Evolutionary conservation across 2,797 vertebrate species (phyloP), one percentile per base, ranked within the genome.

Genomic region (Helicolenus hilgendorfi): DNA sequence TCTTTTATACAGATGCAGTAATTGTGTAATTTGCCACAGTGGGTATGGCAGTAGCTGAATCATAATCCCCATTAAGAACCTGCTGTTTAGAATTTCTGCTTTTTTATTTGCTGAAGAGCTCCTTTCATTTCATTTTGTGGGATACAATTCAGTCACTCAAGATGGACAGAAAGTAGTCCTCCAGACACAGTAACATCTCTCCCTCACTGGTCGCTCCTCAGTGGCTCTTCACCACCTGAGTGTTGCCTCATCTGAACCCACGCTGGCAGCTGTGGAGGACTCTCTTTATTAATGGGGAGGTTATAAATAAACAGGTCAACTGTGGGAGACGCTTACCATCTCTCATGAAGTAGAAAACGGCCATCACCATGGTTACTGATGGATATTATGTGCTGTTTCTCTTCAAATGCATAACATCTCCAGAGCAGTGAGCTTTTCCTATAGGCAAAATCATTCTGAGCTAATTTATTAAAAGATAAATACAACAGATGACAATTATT

Each of bases 231-330:
- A 72, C 27, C 63, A 20, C 38, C 56, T 4, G 41, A 53, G 15
- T 20, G 36, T 86, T 59, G 62, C 72, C 84, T 89, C 59, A 49
- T 29, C 63, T 79, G 60, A 87, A 87, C 76, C 31, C n/a, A 24
- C 11, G 14, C 59, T 82, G 15, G 1, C 41, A 45, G 68, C 74
- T 72, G 33, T 65, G 35, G 75, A 88, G 60, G 33, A n/a, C 62
- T 73, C 26, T 78, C 72, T 68, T 86, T 82, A 80, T 84, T 85
- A 85, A 79, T 33, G 22, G 22, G 3, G 18, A 72, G 49, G 72
- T 70, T 85, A 84, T 80, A 90, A 92, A 91, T 81, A 86, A 93
- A 77, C 83, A 87, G 79, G 79, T 92, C 67, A 89, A 87, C 79
- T 74, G 79, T 64, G 29, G 69, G 41, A 78, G 64, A 85, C 72